Evolutionary conservation across 1,140 invertebrate genomes (phyloP), one percentile per base, ranked within the genome.

Genomic region (Carcinoscorpius rotundicauda): DNA sequence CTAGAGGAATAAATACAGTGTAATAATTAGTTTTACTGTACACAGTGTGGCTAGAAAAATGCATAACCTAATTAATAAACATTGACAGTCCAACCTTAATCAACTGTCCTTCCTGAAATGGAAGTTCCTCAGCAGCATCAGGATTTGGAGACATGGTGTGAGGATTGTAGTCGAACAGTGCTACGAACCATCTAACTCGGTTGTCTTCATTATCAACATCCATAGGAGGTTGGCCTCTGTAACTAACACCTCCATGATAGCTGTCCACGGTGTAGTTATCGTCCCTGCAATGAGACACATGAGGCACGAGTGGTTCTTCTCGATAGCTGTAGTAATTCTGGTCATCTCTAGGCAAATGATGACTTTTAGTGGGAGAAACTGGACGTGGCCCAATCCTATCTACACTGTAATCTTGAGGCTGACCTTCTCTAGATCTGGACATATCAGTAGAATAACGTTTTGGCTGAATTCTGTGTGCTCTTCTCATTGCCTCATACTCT

Each of bases 121-220:
- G 88, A 68, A 99, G 78, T 80, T 99, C 97, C 78, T 98, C 96
- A 74, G 92, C 90, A 11, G 89, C 92, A 73, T 97, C 93, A 29
- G 94, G 93, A 83, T 99, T 99, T 0, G 97, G 97, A 65, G 96
- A 99, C 96, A 98, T 98, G 4, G 88, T 92, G 4, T 85, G 84
- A 6, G 96, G 95, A 80, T 98, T 92, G 75, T 99, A 99, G 78
- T 98, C 92, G 78, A 94, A 98, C 57, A 98, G 80, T 4, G 94
- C 95, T 49, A 97, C 85, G 79, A 98, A 97, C 78, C 88, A 90
- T 67, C 94, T 68, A 52, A 72, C 64, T 53, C 66, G 68, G 9
- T 60, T 61, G 51, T 69, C 63, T 65, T 29, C 51, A 29, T 29
- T 29, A 29, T 29, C 2, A 61, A 3, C 52, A 10, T 60, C 75